Evolutionary conservation across 2,888 invertebrate species (phyloP).

Genomic region (Bugula neritina): DNA sequence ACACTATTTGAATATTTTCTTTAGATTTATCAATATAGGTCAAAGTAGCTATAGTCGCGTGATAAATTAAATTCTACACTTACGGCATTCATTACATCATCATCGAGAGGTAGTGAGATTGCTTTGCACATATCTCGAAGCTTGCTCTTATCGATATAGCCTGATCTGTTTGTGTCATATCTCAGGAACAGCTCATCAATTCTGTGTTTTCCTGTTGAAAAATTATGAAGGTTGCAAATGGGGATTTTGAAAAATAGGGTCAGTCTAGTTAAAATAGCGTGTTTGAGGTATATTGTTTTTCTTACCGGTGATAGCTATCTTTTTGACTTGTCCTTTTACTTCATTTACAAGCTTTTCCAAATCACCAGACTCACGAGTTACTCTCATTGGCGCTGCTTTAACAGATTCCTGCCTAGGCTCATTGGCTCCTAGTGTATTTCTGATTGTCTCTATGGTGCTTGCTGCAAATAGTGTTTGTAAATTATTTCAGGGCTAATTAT

Average conservation of each 20-base stretch:
- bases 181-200: constrained; percentile 51
- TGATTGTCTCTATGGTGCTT: constrained; percentile 37
- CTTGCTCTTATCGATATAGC: constrained; percentile 47
- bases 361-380: constrained; percentile 43
- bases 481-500: too few species aligned
- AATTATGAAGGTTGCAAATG: too few species aligned
- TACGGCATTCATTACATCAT: constrained; percentile 49
- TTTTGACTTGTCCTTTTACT: constrained; percentile 51
- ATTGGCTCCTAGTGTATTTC: constrained; percentile 35
- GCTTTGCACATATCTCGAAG: constrained; percentile 47
- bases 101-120: constrained; percentile 50
- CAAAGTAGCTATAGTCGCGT: too few species aligned
- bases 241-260: too few species aligned
- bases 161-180: constrained; percentile 47
- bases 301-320: constrained; percentile 47
- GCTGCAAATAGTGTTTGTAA: too few species aligned
- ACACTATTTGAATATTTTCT: too few species aligned
- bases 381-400: constrained; percentile 47
- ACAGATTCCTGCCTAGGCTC: constrained; percentile 35
- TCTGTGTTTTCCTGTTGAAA: constrained; percentile 42
- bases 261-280: too few species aligned
- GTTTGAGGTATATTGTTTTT: too few species aligned
- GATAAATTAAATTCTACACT: too few species aligned
- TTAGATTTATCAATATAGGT: too few species aligned
- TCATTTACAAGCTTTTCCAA: constrained; percentile 44